Base-by-base conservation (phyloP, 1,140 invertebrate genomes). In the Nasonia giraulti region DNA sequence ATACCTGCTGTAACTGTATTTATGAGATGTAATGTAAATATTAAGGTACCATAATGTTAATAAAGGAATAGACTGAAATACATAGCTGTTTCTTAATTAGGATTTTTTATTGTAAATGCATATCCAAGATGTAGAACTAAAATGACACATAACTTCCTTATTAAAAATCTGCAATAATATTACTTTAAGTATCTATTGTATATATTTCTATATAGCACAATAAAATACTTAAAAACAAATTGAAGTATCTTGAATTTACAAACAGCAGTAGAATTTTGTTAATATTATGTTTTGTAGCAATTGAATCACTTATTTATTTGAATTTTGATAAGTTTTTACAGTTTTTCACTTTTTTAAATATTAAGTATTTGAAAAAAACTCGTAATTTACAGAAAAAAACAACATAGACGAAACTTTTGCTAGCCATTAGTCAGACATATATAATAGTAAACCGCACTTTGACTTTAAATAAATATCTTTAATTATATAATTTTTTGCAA, bases 11-110 rank as follows among this genome's bases (percentile, higher is more conserved):
- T 82, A 82, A 86, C 31, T 86, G 73, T 82, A 79, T 79, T 82
- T 82, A 78, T 85, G 37, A 77, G 33, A 78, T 78, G 66, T 82
- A 62, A 82, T 85, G 84, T 85, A 85, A 85, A 85, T 85, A 85
- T 69, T 71, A 81, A 82, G 37, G 31, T 82, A 82, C 68, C 20
- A 27, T 27, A 73, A 74, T 86, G 85, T 86, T 79, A 86, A 86
- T 86, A 82, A 86, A 82, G 37, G 69, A 55, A 79, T 81, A 80
- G 76, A 81, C 80, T 82, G 62, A 78, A 71, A 77, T 78, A 77
- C n/a, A 62, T 77, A 83, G 37, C 27, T 62, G 14, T 79, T 44
- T 79, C 27, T 73, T 27, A 47, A 79, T 80, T 78, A 84, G 77
- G 69, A 10, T 62, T 80, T 84, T 71, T 71, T 77, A 50, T 83